Evolutionary conservation across 2,888 invertebrate genomes (phyloP).

Genomic region (Ichneumon xanthorius): DNA sequence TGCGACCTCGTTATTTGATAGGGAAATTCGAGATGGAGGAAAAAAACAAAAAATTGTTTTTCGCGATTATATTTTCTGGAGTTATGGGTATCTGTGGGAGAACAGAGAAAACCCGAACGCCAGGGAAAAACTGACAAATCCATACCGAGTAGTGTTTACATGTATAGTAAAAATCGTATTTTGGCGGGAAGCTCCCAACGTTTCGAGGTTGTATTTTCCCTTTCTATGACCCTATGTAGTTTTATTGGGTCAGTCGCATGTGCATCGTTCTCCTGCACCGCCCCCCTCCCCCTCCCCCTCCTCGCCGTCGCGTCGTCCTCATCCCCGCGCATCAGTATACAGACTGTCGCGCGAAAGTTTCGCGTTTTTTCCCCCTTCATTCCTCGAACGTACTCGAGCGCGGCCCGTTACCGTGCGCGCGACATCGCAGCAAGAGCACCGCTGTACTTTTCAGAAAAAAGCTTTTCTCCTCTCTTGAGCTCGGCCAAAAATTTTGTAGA

Average conservation of each 20-base stretch:
- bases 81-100: too few species aligned
- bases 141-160: constrained; percentile 1
- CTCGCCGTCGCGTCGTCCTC: constrained; percentile 1
- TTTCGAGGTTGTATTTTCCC: constrained; percentile 82
- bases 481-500: neutral
- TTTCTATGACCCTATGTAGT: constrained; percentile 82
- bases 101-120: too few species aligned
- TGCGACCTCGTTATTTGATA: too few species aligned
- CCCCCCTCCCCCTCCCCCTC: constrained; percentile 30
- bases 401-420: neutral
- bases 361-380: constrained; percentile 49
- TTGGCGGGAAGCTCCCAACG: constrained; percentile 74
- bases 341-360: constrained; percentile 41
- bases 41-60: too few species aligned
- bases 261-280: constrained; percentile 74
- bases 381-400: constrained; percentile 47
- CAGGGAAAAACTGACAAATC: too few species aligned
- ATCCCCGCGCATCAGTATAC: constrained; percentile 35
- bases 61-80: too few species aligned
- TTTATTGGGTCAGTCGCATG: constrained; percentile 82
- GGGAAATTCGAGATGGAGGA: too few species aligned
- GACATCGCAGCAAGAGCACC: neutral
- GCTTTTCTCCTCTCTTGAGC: neutral
- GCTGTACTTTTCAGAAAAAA: constrained; percentile 15
- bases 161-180: constrained; percentile 79